These are phyloP conservation scores for Lepidurus arcticus DNA, from an alignment of 1,140 invertebrate species.

Conservation along the genomic window DNA sequence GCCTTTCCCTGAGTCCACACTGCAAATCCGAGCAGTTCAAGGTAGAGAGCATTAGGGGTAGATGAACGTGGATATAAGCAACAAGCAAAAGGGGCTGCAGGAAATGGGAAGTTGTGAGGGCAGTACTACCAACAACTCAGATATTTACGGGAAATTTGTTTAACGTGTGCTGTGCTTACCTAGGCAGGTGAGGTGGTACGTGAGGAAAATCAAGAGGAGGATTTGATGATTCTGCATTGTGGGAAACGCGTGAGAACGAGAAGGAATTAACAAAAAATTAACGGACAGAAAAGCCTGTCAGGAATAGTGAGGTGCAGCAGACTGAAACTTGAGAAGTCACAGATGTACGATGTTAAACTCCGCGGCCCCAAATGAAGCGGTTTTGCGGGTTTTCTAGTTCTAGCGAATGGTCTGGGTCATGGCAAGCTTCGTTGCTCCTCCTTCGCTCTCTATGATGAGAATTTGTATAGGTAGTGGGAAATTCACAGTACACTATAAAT, in stretches of 20 bases:
- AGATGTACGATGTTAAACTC: conserved; percentile 22
- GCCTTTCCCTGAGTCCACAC: too few species aligned
- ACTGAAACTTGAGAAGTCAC: conserved; percentile 7
- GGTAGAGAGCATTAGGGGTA: too few species aligned
- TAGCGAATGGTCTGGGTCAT: neutral
- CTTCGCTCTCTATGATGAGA: neutral
- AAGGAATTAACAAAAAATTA: conserved; percentile 2
- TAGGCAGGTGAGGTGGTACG: neutral
- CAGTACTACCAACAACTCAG: neutral
- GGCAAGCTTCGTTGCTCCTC: neutral
- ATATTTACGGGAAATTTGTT: neutral
- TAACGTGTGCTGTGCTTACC: neutral
- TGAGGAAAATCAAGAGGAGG: neutral
- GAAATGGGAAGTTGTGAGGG: neutral
- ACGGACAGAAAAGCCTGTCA: neutral
- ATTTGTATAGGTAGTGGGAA: neutral
- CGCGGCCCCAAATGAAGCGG: neutral
- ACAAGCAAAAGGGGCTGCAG: too few species aligned
- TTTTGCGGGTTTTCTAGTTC: conserved; percentile 5
- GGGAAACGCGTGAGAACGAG: neutral
- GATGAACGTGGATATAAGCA: too few species aligned
- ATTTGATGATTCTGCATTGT: neutral
- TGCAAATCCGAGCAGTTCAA: too few species aligned
- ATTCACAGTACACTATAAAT: neutral
- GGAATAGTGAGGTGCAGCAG: neutral